phyloP scores from a whole-genome alignment of 1,140 invertebrate species.

The Lasaia peninsularis region DNA sequence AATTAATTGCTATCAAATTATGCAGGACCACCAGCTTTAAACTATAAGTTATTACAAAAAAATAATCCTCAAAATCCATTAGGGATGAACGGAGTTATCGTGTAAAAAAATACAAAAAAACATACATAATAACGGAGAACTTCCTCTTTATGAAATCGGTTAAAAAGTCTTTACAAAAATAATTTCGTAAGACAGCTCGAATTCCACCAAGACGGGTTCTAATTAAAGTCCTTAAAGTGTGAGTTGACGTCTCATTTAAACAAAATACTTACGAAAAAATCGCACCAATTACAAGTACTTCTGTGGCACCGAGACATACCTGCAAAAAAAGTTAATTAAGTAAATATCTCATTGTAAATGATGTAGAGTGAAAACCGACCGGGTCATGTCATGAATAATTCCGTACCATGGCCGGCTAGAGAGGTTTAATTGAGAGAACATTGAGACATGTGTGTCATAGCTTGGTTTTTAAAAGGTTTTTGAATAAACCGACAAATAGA shows the following conservation, averaged over 20 bases:
- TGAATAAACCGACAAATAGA: not conserved
- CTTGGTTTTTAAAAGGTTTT: constrained; percentile 40
- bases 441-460: constrained; percentile 46
- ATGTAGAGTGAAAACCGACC: constrained; percentile 46
- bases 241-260: constrained; percentile 1
- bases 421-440: constrained; percentile 65
- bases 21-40: too few species aligned
- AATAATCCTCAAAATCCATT: too few species aligned
- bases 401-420: constrained; percentile 46
- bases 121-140: too few species aligned
- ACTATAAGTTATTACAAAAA: too few species aligned
- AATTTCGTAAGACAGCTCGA: too few species aligned
- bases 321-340: constrained; percentile 40
- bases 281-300: constrained; percentile 8
- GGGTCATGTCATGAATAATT: constrained; percentile 59
- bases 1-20: too few species aligned
- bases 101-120: too few species aligned
- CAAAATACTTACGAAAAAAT: constrained; percentile 13
- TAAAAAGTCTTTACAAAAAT: too few species aligned
- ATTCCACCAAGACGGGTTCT: constrained; percentile 1
- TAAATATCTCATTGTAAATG: constrained; percentile 48
- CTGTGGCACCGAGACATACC: constrained; percentile 26
- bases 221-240: constrained; percentile 17
- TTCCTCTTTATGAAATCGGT: too few species aligned
- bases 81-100: too few species aligned